Evolutionary conservation across 2,113 vertebrate species (phyloP), one percentile per base, ranked within the genome.

Genomic region (Gopherus flavomarginatus): DNA sequence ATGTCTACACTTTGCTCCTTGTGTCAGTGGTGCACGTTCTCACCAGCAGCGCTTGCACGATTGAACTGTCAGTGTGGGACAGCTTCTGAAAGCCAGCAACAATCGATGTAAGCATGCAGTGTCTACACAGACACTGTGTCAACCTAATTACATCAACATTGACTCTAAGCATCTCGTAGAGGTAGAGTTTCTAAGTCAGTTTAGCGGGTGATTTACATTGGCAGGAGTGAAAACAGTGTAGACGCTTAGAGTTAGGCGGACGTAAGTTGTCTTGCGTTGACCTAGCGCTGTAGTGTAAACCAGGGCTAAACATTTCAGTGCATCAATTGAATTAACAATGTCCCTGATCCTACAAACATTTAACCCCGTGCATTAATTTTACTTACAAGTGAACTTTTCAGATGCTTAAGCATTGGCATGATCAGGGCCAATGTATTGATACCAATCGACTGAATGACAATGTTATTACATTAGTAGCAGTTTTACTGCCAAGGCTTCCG

Each of bases 371-470:
- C 17, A 21, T 9, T 19, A 62, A 14, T 3, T 62, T 62, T 29
- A 62, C 27, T 62, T 62, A 29, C 29, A 62, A 62, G 12, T 27
- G 13, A 29, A 69, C 21, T n/a, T 69, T 69, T 69, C 35, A n/a
- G 35, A 69, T 69, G 31, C 65, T 80, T 31, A 87, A 97, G 95
- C 85, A 88, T 53, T 21, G 86, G 85, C 78, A 83, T 93, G n/a
- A 24, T 83, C 49, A 9, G 35, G 79, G 96, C 97, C 96, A 97
- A 90, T 50, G 72, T 53, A 95, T 4, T 62, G 29, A 31, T 62
- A 27, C 3, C 3, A 83, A 38, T 82, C 22, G 3, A 19, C 59
- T 86, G 91, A 77, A 89, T 16, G 84, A 44, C 22, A 44, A 21
- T 1, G 24, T 50, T 38, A 62, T 29, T 2, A 22, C 4, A 77